Conservation (phyloP, 2,888 invertebrate species). For the Philaethria dido region DNA sequence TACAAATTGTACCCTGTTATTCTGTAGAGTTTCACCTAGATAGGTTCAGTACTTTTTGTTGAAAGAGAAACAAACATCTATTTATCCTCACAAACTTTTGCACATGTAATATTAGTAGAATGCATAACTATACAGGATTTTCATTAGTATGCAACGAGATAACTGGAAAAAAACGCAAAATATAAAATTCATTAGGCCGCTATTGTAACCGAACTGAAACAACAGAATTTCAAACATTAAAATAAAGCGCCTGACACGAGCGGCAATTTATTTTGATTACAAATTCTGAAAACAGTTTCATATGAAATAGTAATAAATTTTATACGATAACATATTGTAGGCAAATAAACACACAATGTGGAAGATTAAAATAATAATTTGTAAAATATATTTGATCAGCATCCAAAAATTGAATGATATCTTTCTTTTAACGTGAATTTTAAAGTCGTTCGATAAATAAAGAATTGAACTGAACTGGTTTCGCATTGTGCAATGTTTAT, state of each 20-base stretch:
- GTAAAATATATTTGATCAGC: slow-evolving; percentile 8
- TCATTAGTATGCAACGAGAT: neutral
- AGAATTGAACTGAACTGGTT: slow-evolving; percentile 1
- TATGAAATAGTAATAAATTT: slow-evolving; percentile 19
- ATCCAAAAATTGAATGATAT: slow-evolving; percentile 1
- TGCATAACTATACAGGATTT: neutral
- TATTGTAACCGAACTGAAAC: slow-evolving; percentile 16
- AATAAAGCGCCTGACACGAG: slow-evolving; percentile 12
- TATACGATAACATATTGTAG: slow-evolving; percentile 8
- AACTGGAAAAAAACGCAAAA: neutral
- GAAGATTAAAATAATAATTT: slow-evolving; percentile 13
- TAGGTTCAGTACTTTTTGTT: too few species aligned
- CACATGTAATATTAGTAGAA: neutral
- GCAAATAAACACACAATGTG: slow-evolving; percentile 14
- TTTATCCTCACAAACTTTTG: too few species aligned
- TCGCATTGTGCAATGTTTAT: neutral
- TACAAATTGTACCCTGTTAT: too few species aligned
- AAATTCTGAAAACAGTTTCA: slow-evolving; percentile 23
- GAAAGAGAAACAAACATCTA: too few species aligned
- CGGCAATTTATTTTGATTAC: slow-evolving; percentile 26
- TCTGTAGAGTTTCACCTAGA: too few species aligned
- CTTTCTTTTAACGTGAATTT: neutral
- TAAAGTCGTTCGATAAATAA: slow-evolving; percentile 7
- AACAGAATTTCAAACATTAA: slow-evolving; percentile 10
- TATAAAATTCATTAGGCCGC: slow-evolving; percentile 15